Evolutionary conservation across 2,888 invertebrate species (phyloP).

Genomic region (Ctenicera cuprea): DNA sequence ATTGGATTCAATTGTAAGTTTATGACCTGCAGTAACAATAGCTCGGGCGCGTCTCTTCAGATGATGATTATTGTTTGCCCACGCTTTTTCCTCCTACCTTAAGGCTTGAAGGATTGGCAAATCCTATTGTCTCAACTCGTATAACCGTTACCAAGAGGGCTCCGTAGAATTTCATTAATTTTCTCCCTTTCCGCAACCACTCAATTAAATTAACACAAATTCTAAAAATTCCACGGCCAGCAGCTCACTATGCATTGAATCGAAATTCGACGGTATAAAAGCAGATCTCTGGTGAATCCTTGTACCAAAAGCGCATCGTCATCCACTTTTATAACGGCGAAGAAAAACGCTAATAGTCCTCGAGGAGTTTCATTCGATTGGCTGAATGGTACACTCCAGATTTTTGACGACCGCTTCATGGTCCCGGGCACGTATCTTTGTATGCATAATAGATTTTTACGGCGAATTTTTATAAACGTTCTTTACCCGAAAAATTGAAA

Average conservation of each 20-base stretch:
- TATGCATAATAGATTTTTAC: slow-evolving; percentile 41
- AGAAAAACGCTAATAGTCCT: slow-evolving; percentile 36
- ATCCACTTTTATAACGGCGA: slow-evolving; percentile 33
- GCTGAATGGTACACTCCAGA: slow-evolving; percentile 19
- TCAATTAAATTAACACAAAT: slow-evolving; percentile 9
- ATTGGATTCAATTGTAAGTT: slow-evolving; percentile 34
- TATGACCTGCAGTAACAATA: slow-evolving; percentile 47
- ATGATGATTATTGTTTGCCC: slow-evolving; percentile 41
- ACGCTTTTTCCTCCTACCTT: slow-evolving; percentile 39
- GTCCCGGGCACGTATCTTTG: slow-evolving; percentile 35
- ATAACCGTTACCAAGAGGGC: slow-evolving; percentile 14
- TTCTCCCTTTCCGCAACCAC: slow-evolving; percentile 9
- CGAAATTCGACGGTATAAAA: slow-evolving; percentile 7
- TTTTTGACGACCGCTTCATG: slow-evolving; percentile 37
- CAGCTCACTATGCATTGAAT: neutral
- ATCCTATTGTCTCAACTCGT: slow-evolving; percentile 32
- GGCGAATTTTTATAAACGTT: slow-evolving; percentile 35
- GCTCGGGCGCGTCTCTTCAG: slow-evolving; percentile 38
- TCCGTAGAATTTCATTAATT: slow-evolving; percentile 15
- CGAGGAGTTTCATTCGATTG: slow-evolving; percentile 33
- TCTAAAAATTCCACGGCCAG: neutral
- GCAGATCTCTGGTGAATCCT: slow-evolving; percentile 9
- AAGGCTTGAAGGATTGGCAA: slow-evolving; percentile 24
- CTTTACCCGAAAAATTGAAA: slow-evolving; percentile 14
- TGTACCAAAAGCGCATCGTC: slow-evolving; percentile 26